A percentile compares a stretch with the other conserved stretches of the same genome.
Conservation (phyloP, 2,888 invertebrate genomes). For the Oligia strigilis region DNA sequence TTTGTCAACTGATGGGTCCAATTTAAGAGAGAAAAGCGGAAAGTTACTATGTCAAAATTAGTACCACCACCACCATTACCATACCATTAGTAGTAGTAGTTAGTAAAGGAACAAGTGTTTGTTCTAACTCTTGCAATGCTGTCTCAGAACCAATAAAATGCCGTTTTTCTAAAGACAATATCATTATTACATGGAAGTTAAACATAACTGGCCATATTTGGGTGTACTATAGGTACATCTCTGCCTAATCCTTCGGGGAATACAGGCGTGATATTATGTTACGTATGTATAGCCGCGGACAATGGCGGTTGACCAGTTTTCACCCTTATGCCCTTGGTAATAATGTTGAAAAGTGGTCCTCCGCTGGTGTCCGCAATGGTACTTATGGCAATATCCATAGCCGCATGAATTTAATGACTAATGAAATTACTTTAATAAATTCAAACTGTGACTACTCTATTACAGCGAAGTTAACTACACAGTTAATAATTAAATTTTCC, state of each 20-base stretch:
- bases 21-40: slow-evolving; percentile 33
- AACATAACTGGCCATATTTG: no score
- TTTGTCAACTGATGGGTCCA: slow-evolving; percentile 58
- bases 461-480: slow-evolving; percentile 1
- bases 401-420: neutral
- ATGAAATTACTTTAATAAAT: neutral
- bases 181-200: neutral
- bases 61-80: no score
- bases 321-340: no score
- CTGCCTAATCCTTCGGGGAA: no score
- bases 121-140: neutral
- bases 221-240: no score
- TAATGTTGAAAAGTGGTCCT: no score
- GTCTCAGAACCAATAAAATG: neutral
- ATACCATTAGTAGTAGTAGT: no score
- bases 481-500: slow-evolving; percentile 28
- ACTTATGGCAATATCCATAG: neutral
- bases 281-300: no score
- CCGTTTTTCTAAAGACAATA: neutral
- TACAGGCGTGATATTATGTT: no score
- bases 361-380: no score
- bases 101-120: no score
- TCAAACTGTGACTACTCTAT: neutral
- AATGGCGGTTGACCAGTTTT: no score
- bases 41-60: neutral